A percentile compares a stretch with the other conserved stretches of the same genome.
phyloP scores from a whole-genome alignment of 2,113 vertebrate species.

The Mastomys natalensis region DNA sequence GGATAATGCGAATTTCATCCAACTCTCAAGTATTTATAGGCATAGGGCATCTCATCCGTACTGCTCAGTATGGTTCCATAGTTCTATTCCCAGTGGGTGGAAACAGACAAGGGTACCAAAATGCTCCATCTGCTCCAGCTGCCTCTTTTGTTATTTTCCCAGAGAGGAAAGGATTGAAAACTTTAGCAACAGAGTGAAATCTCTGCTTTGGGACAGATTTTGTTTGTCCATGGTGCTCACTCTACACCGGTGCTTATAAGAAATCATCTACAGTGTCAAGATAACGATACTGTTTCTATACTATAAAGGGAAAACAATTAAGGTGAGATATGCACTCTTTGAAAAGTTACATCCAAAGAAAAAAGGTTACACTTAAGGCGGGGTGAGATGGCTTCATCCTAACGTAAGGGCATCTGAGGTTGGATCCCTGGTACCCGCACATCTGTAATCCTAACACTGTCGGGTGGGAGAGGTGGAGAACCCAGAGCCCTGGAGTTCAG shows the following conservation, averaged over 20 bases:
- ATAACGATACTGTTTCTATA: conserved; percentile 18
- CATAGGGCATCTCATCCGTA: background rate
- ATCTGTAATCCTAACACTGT: background rate
- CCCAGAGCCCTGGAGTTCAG: background rate
- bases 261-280: background rate
- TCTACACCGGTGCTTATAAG: background rate
- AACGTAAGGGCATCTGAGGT: background rate
- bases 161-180: conserved; percentile 33
- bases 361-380: background rate
- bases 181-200: background rate
- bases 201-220: conserved; percentile 1
- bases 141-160: background rate
- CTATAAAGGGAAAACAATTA: background rate
- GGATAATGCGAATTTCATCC: background rate
- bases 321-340: background rate
- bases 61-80: background rate
- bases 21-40: background rate
- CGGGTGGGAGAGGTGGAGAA: background rate
- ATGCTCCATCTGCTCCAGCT: background rate
- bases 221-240: background rate
- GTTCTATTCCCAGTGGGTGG: background rate
- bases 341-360: background rate
- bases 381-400: background rate
- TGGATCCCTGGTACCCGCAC: background rate
- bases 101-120: conserved; percentile 12